Evolutionary conservation across 2,113 vertebrate species (phyloP).

Genomic region (Phoenicopterus ruber): DNA sequence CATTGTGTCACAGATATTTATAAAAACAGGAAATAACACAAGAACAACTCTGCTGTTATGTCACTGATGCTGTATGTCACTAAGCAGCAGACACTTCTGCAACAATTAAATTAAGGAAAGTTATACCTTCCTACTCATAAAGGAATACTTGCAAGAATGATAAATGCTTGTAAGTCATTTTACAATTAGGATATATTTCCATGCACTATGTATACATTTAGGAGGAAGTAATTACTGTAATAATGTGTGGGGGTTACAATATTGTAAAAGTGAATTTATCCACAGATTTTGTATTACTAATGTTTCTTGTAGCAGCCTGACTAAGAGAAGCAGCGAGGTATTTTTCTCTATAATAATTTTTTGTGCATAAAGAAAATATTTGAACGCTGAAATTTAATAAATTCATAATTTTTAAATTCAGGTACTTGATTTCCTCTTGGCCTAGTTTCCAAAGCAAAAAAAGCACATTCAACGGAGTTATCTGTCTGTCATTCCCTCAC

Average conservation of each 20-base stretch:
- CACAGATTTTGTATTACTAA: background rate
- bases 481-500: background rate
- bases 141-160: background rate
- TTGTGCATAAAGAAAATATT: background rate
- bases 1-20: background rate
- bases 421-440: background rate
- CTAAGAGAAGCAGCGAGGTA: background rate
- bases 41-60: background rate
- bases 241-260: background rate
- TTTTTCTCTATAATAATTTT: background rate
- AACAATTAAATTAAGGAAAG: background rate
- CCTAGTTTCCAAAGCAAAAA: background rate
- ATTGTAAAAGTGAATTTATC: background rate
- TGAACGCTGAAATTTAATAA: background rate
- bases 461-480: background rate
- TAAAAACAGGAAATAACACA: background rate
- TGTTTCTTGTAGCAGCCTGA: background rate
- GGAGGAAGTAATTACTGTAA: background rate
- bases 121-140: background rate
- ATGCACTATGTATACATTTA: background rate
- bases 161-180: background rate
- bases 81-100: background rate
- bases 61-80: background rate
- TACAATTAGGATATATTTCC: background rate
- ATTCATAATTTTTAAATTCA: background rate